A percentile compares a stretch with the other conserved stretches of the same genome.
Conservation (phyloP, 2,797 vertebrate species). For the Xiphophorus birchmanni region DNA sequence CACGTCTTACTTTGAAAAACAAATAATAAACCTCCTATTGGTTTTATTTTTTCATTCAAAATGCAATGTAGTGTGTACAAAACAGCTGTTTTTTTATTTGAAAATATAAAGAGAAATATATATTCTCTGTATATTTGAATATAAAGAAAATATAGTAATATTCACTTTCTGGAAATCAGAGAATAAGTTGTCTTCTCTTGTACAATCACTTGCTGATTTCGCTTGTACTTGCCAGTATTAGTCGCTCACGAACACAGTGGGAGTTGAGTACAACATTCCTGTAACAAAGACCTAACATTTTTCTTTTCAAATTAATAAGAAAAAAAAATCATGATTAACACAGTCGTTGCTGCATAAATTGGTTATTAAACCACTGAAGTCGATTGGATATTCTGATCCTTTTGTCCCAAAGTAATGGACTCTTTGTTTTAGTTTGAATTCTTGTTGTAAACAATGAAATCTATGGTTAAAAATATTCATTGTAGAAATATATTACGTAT, state of each 20-base stretch:
- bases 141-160: too few species aligned
- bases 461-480: background rate
- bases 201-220: background rate
- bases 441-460: conserved; percentile 1
- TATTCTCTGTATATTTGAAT: too few species aligned
- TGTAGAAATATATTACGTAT: background rate
- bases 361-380: background rate
- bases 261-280: background rate
- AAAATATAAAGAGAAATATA: background rate
- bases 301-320: background rate
- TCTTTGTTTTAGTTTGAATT: background rate
- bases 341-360: background rate
- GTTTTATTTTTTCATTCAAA: background rate
- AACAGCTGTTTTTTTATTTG: background rate
- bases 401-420: background rate
- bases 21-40: background rate
- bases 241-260: background rate
- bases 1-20: background rate
- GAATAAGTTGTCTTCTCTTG: background rate
- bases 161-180: background rate
- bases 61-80: background rate
- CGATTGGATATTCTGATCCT: background rate
- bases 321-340: background rate
- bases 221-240: background rate
- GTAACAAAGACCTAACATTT: background rate